Evolutionary conservation across 2,888 invertebrate genomes (phyloP).

Genomic region (Gymnoscelis rufifasciata): DNA sequence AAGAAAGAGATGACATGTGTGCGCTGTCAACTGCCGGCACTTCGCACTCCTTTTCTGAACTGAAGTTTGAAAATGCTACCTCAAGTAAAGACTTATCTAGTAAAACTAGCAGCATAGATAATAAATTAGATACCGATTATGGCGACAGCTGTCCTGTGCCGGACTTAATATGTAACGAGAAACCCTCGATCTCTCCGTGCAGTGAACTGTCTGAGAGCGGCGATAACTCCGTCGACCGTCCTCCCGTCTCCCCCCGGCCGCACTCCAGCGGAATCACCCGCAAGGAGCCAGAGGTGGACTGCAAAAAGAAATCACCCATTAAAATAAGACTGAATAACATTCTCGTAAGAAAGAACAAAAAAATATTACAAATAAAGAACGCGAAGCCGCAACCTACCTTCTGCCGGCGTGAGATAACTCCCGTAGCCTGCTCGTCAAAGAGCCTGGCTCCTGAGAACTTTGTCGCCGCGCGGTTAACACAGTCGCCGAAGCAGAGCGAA

Average conservation of each 20-base stretch:
- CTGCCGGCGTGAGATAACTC: constrained; percentile 36
- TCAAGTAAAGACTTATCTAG: constrained; percentile 48
- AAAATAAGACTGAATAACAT: constrained; percentile 66
- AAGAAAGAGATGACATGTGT: constrained; percentile 47
- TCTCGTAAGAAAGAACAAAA: constrained; percentile 68
- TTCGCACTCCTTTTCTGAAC: constrained; percentile 64
- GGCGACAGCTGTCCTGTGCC: constrained; percentile 70
- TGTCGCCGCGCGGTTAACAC: constrained; percentile 30
- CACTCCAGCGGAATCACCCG: constrained; percentile 24
- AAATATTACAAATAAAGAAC: constrained; percentile 68
- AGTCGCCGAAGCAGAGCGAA: constrained; percentile 11
- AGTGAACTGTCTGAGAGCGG: constrained; percentile 70
- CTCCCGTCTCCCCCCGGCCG: constrained; percentile 49
- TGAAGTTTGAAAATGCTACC: constrained; percentile 63
- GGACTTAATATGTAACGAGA: constrained; percentile 74
- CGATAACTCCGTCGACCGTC: constrained; percentile 61
- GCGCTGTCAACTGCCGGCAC: constrained; percentile 47
- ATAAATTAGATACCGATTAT: constrained; percentile 61
- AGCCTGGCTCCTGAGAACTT: constrained; percentile 54
- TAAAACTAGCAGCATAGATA: constrained; percentile 48
- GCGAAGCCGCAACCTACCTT: constrained; percentile 44
- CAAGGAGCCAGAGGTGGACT: constrained; percentile 31
- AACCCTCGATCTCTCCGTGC: constrained; percentile 72
- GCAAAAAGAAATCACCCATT: constrained; percentile 38
- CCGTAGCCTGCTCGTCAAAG: constrained; percentile 50